Evolutionary conservation across 2,797 vertebrate genomes (phyloP).

Genomic region (Clarias platycephalus): DNA sequence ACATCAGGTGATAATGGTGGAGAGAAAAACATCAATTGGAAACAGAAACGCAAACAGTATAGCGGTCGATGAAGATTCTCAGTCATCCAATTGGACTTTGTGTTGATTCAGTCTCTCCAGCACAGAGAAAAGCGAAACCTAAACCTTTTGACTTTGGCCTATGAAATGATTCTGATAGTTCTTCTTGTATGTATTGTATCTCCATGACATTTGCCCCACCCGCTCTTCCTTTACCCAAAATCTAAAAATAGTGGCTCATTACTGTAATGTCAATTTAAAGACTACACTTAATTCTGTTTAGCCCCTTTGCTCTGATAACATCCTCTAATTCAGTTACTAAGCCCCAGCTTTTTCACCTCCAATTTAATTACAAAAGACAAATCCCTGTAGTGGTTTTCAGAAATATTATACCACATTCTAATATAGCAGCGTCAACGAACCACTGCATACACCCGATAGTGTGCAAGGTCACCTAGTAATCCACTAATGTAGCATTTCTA

Average conservation of each 20-base stretch:
- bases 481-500: slow-evolving; percentile 52
- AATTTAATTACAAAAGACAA: neutral
- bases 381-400: neutral
- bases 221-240: neutral
- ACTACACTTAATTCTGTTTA: neutral
- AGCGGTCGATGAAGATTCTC: no score
- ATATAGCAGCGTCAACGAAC: neutral
- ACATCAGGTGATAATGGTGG: neutral
- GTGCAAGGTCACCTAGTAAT: neutral
- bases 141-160: neutral
- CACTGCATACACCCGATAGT: neutral
- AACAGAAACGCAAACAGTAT: neutral
- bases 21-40: neutral
- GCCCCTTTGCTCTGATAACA: neutral
- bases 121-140: neutral
- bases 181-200: neutral
- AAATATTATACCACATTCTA: neutral
- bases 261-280: neutral
- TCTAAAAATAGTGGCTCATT: neutral
- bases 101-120: no score
- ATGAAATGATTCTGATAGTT: neutral
- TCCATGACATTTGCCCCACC: neutral
- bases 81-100: no score
- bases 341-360: neutral
- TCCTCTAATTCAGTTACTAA: neutral